Base-by-base conservation (phyloP, 2,797 vertebrate species). In the Lerista edwardsae region DNA sequence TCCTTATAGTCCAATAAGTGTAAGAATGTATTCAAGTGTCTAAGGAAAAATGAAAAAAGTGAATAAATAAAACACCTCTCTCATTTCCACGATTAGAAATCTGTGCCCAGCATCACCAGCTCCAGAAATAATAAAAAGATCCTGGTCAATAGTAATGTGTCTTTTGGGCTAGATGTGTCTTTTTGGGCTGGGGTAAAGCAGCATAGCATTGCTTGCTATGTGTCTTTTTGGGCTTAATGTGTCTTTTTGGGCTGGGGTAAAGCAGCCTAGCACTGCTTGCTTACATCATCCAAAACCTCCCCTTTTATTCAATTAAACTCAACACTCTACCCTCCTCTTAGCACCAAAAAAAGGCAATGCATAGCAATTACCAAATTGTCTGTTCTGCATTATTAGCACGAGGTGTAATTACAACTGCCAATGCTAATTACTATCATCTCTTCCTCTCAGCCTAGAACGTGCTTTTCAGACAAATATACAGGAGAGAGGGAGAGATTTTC, bases 381-480 rank as follows among this genome's bases (percentile, higher is more conserved):
- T 1, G 0, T 61, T 83, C 21, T 47, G 31, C 72, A 71, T 84
- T 81, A 51, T 81, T 86, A 90, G 77, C 59, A 75, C 55, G 81
- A 79, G 76, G 71, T 55, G 82, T 84, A 90, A 88, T 90, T 91
- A 86, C 82, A 90, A 67, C 80, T 81, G 51, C 74, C 75, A 68
- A 27, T 80, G 64, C 86, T 89, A 90, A 88, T 87, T 90, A 90
- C 80, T 51, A 85, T 61, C n/a, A 86, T 75, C 85, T 44, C 51
- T 73, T 72, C 6, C 0, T 0, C 57, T 80, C 25, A 34, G 51
- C 67, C 79, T 90, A 84, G 83, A 87, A 86, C 82, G 41, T 75
- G 68, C 51, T 80, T 85, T 68, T 29, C 31, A 47, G 75, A 77
- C n/a, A 76, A 62, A 64, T 29, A 79, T 84, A 62, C 64, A 23